A percentile compares a stretch with the other conserved stretches of the same genome.
Conservation (phyloP, 1,140 invertebrate species). For the Tetraneura akinire region DNA sequence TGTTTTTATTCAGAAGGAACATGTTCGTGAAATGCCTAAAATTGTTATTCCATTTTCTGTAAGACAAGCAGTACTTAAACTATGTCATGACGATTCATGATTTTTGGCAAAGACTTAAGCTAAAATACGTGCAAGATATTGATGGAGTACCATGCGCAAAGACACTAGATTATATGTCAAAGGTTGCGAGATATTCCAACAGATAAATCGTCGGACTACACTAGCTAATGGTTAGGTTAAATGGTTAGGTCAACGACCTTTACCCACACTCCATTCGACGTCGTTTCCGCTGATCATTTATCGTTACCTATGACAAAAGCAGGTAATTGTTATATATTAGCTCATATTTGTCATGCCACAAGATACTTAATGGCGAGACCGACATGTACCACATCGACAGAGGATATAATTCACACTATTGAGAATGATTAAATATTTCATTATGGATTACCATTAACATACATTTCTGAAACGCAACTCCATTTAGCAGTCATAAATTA, state of each 20-base stretch:
- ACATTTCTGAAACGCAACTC: constrained; percentile 3
- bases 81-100: not conserved
- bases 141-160: not conserved
- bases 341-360: constrained; percentile 8
- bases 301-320: not conserved
- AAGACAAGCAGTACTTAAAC: not conserved
- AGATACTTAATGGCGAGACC: not conserved
- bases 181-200: not conserved
- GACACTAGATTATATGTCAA: not conserved
- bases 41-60: not conserved
- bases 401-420: not conserved
- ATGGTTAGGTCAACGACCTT: not conserved
- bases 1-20: not conserved
- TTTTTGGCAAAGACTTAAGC: not conserved
- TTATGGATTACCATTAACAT: constrained; percentile 1
- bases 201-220: not conserved
- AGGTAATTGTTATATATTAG: not conserved
- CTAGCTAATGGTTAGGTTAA: not conserved
- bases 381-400: not conserved
- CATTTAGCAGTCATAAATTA: not conserved
- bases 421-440: not conserved
- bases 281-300: too few species aligned
- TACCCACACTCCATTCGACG: not conserved
- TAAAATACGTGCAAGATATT: not conserved
- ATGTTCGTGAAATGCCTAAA: not conserved